Base-by-base conservation (phyloP, 2,113 vertebrate species). In the Axis porcinus region DNA sequence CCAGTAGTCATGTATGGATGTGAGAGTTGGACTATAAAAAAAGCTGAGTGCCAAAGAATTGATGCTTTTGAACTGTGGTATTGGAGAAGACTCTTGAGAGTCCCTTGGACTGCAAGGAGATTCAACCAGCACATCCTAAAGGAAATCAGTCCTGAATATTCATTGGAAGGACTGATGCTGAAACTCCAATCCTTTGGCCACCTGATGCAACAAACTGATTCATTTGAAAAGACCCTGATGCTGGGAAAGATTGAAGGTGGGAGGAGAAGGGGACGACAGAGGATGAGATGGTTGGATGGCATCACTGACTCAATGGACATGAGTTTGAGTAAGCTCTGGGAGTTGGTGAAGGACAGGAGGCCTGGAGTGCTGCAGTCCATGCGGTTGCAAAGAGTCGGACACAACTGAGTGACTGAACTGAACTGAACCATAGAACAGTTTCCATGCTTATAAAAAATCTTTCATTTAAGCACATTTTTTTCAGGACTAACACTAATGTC, bases 391-490 rank as follows among this genome's bases (percentile, higher is more conserved):
- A 70, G n/a, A 70, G n/a, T 70, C 5, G 0, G n/a, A 70, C n/a
- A 40, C 10, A 6, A 70, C 19, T 70, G n/a, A 70, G 67, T 4
- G 5, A 70, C n/a, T 70, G n/a, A 70, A 70, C 52, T 54, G 52
- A 54, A 57, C 4, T 23, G n/a, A 70, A 74, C 12, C 70, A 76
- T 7, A 87, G 27, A 97, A 94, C 17, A 84, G 3, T 57, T 92
- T 36, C 7, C 6, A 92, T 81, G 47, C 85, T 95, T 94, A 43
- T 54, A 58, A 92, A 91, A 96, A 86, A 45, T 5, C 28, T 78
- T 97, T 90, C 30, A 92, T 86, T 95, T 95, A 94, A 89, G 43
- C 62, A 95, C 12, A 87, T 95, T 76, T 78, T 95, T 93, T 95
- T 74, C 87, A 97, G 93, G 8, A 58, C 8, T 85, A 94, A 58